Conservation (phyloP, 1,140 invertebrate species). For the Cherax destructor region DNA sequence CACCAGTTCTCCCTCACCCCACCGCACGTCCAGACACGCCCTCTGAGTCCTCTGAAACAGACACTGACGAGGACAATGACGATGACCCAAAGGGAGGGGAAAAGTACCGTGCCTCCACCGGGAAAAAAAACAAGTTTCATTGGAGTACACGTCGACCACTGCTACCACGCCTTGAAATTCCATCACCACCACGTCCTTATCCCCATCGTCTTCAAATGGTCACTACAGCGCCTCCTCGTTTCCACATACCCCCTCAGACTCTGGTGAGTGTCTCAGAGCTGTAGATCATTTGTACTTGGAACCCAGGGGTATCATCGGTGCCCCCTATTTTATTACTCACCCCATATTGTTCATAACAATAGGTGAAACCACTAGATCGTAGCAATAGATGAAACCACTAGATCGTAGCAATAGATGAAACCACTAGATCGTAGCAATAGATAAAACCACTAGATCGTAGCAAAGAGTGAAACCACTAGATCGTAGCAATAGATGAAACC, state of each 20-base stretch:
- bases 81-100: background rate
- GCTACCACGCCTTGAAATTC: slow-evolving; percentile 80
- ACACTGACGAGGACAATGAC: slow-evolving; percentile 74
- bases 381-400: no score
- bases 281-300: background rate
- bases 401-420: no score
- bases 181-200: slow-evolving; percentile 73
- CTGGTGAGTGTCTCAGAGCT: slow-evolving; percentile 83
- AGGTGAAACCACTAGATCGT: no score
- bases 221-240: slow-evolving; percentile 79
- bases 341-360: no score
- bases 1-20: background rate
- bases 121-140: slow-evolving; percentile 10
- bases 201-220: background rate
- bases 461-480: no score
- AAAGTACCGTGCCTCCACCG: background rate
- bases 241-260: slow-evolving; percentile 91
- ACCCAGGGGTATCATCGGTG: no score
- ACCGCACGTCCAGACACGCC: slow-evolving; percentile 42
- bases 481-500: no score
- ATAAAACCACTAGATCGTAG: no score
- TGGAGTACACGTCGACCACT: slow-evolving; percentile 80
- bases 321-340: no score
- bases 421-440: no score
- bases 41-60: slow-evolving; percentile 72